Percentiles rank a stretch among this genome's conserved stretches.
phyloP scores from a whole-genome alignment of 2,113 vertebrate genomes.

The Microtus richardsoni region DNA sequence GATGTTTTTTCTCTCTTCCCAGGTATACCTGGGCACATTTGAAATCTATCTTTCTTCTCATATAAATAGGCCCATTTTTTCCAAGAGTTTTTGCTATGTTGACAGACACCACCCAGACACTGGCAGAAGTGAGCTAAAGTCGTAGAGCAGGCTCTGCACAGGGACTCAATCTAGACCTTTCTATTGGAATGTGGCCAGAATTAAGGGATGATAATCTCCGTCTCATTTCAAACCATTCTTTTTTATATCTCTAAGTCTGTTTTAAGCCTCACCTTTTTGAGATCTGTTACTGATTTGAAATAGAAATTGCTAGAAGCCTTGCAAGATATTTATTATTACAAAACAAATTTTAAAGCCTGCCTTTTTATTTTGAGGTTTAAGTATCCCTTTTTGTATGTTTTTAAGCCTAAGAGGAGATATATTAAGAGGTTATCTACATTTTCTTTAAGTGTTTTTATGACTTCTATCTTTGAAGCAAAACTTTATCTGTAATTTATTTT shows the following conservation, averaged over 20 bases:
- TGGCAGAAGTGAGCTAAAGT: background rate
- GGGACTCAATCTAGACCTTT: background rate
- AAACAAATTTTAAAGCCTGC: constrained; percentile 5
- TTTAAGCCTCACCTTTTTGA: background rate
- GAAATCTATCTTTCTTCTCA: background rate
- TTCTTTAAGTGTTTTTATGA: constrained; percentile 43
- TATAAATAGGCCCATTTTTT: background rate
- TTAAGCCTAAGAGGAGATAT: background rate
- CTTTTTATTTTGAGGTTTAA: constrained; percentile 14
- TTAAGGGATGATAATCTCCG: background rate
- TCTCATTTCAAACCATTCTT: background rate
- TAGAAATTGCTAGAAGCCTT: constrained; percentile 10
- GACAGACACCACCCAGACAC: background rate
- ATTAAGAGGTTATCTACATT: background rate
- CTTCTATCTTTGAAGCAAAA: constrained; percentile 26
- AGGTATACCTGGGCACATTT: background rate
- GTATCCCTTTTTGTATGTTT: background rate
- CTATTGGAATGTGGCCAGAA: background rate
- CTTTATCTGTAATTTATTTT: constrained; percentile 47
- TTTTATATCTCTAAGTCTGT: background rate
- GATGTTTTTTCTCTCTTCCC: background rate
- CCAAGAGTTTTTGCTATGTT: background rate
- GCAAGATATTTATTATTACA: constrained; percentile 28
- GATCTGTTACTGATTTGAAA: constrained; percentile 11
- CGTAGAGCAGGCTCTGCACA: background rate